Evolutionary conservation across 2,888 invertebrate species (phyloP), one percentile per base, ranked within the genome.

Genomic region (Lepidochitona cinerea): DNA sequence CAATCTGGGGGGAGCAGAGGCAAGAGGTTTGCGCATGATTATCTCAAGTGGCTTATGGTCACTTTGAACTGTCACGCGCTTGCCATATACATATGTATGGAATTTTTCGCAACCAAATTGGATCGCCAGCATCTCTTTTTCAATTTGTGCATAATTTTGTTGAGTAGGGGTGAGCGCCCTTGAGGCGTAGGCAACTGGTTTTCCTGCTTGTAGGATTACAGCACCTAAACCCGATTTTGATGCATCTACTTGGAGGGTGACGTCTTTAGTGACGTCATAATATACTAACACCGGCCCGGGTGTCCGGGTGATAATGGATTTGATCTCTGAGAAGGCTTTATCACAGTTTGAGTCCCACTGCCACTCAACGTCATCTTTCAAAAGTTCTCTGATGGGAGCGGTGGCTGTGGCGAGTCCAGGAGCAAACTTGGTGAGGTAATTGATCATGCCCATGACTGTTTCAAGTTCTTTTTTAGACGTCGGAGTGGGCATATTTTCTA

Each of bases 391-490:
- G 18, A 73, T 32, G 37, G 73, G 73, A 18, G 32, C 37, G 14
- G 69, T 73, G 1, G 49, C 23, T 7, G 71, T 72, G 4, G 78
- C 33, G 7, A 76, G 29, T 37, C 74, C 76, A 37, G 78, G 76
- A 7, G 69, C 53, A 67, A 78, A 68, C 74, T 72, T 81, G 9
- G 77, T 77, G 0, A 80, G 52, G 0, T 80, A 36, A n/a, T 59
- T n/a, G n/a, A n/a, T n/a, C n/a, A n/a, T n/a, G n/a, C n/a, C n/a
- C n/a, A n/a, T n/a, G n/a, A n/a, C n/a, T n/a, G n/a, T 75, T 73
- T 75, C 67, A 23, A 79, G 26, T 41, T 72, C 68, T 29, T 66
- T 33, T 26, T 66, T 41, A 12, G 37, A 52, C 53, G 5, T n/a
- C 74, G 65, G 65, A 5, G 32, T 7, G 7, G 65, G 26, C 65